Evolutionary conservation across 2,113 vertebrate species (phyloP), one percentile per base, ranked within the genome.

Genomic region (Thymallus thymallus): DNA sequence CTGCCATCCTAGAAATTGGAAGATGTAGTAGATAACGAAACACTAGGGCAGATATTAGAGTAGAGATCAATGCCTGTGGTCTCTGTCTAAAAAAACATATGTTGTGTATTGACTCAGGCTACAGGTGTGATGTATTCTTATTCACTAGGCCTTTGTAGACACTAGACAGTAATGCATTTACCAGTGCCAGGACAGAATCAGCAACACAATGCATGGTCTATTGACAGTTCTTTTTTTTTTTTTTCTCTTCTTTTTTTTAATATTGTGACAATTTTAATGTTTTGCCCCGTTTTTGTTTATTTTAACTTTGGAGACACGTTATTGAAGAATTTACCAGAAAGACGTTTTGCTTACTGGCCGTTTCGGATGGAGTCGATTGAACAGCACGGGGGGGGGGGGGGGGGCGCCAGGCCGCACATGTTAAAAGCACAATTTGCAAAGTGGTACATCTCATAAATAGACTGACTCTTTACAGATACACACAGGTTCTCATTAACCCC

Each of bases 381-480:
- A 83, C 85, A 82, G 55, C 77, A 73, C 76, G 46, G 56, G 35
- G 72, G n/a, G n/a, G n/a, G n/a, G n/a, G n/a, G n/a, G n/a, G n/a
- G n/a, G n/a, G 7, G 5, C 9, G n/a, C 20, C 48, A 30, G 76
- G 79, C 56, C 9, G 78, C 41, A 68, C 76, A 71, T 41, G 78
- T 85, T 61, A 82, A 86, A 91, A 91, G 90, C 90, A 91, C 90
- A 91, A 90, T 86, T 85, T 87, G 83, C 85, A 84, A 85, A 74
- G 76, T 68, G 32, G 41, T 46, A 24, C 32, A 22, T 45, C 35
- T 68, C 20, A 1, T 12, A 45, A 46, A 22, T 4, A 35, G 7
- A 35, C 51, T 41, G 20, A 35, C 16, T 41, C 80, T 83, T 80
- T 46, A 60, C n/a, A 80, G 78, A 23, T 63, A 78, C 82, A 65